Evolutionary conservation across 2,113 vertebrate species (phyloP), one percentile per base, ranked within the genome.

Genomic region (Talpa occidentalis): DNA sequence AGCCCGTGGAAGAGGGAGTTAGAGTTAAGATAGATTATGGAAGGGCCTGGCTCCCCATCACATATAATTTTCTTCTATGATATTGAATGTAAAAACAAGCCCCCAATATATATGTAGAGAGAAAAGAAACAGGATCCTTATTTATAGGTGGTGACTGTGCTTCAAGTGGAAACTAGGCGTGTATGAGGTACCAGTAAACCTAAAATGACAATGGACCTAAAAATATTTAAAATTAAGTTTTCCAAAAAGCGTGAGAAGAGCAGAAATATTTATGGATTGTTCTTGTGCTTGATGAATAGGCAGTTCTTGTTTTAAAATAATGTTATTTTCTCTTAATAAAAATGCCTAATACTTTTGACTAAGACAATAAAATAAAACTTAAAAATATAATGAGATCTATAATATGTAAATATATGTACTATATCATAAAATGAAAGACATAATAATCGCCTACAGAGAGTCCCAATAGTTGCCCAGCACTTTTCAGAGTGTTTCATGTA

Each of bases 21-120:
- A n/a, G 1, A 32, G 62, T 64, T 81, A 66, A 79, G 62, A 47
- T 6, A 44, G 4, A n/a, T 28, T 3, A 1, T 5, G 0, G 26
- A 16, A 24, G 37, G 5, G 30, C 17, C 73, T 66, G 6, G 28
- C 3, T 42, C 52, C 44, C 26, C 5, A 3, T 44, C 49, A 52
- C 17, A 17, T 52, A 17, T 49, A 17, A 17, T 52, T 52, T 52
- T 52, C 49, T 52, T 52, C 49, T 52, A 52, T 52, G 49, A 52
- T 6, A 64, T 42, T 40, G 52, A 72, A 56, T 73, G 32, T 24
- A 67, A 62, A 47, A 79, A 21, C 59, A 70, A 44, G 40, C 1
- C 21, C 52, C 32, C 22, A 17, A 1, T 19, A n/a, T 42, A 37
- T 22, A 1, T 2, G 42, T 0, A 28, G 2, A 32, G 24, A 35